Percentiles rank a stretch among this genome's conserved stretches.
Conservation (phyloP, 2,797 vertebrate species). For the Lacerta agilis region DNA sequence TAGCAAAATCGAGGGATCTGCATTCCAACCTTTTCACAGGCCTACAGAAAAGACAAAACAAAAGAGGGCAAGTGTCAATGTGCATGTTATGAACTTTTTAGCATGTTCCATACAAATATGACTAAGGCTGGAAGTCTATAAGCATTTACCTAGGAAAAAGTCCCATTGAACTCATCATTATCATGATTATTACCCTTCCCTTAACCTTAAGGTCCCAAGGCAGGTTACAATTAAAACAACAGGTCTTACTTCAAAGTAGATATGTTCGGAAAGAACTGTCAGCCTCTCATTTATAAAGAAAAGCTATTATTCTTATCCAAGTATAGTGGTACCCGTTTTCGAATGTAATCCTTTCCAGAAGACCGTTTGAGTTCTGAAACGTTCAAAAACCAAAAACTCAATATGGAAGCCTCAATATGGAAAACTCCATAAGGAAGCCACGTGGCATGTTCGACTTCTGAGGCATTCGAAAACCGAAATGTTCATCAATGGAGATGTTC, state of each 20-base stretch:
- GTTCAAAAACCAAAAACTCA: too few species aligned
- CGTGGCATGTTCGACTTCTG: too few species aligned
- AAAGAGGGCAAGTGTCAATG: background rate
- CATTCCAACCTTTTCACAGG: constrained; percentile 92
- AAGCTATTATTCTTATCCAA: background rate
- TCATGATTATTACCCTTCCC: too few species aligned
- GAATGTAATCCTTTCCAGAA: too few species aligned
- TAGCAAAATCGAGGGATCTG: constrained; percentile 99
- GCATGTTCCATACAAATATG: background rate
- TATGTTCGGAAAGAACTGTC: background rate
- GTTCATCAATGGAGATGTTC: too few species aligned
- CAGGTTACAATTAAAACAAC: background rate
- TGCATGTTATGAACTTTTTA: background rate
- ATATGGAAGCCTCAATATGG: too few species aligned
- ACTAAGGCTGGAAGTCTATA: background rate
- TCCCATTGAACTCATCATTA: background rate
- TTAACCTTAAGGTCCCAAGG: too few species aligned
- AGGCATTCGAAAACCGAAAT: too few species aligned
- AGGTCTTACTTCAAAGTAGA: background rate
- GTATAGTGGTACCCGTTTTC: background rate
- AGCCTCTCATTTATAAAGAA: constrained; percentile 6
- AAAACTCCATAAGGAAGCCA: too few species aligned
- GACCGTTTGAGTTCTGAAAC: too few species aligned
- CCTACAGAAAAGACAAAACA: constrained; percentile 74
- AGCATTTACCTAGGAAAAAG: background rate